Percentiles rank a stretch among this genome's conserved stretches.
These are phyloP conservation scores for Rhadinocentrus ornatus DNA, from an alignment of 2,797 vertebrate genomes.

Conservation along the genomic window DNA sequence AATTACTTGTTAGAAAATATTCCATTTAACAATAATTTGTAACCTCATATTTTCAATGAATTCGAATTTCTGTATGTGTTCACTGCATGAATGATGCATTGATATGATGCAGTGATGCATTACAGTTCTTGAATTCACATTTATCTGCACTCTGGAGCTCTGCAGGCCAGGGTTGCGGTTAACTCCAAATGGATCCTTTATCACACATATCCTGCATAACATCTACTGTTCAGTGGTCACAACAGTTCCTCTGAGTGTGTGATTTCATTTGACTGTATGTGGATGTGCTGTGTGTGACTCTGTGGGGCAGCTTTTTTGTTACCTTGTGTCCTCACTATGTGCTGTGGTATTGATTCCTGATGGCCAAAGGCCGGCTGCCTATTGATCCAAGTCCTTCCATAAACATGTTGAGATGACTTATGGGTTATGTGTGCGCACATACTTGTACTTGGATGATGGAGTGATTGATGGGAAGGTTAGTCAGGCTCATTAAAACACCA, in stretches of 20 bases:
- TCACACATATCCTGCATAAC: constrained; percentile 42
- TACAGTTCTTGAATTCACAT: constrained; percentile 33
- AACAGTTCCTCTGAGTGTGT: constrained; percentile 21
- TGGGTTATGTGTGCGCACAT: constrained; percentile 31
- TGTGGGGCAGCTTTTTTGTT: constrained; percentile 62
- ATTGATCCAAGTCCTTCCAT: constrained; percentile 74
- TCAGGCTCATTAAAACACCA: constrained; percentile 57
- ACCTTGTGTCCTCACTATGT: constrained; percentile 63
- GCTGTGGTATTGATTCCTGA: constrained; percentile 72
- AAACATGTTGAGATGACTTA: constrained; percentile 75
- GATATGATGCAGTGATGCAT: constrained; percentile 25
- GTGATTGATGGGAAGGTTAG: constrained; percentile 60
- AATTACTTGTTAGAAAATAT: background rate
- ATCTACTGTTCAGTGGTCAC: constrained; percentile 44
- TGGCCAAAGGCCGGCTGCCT: constrained; percentile 66
- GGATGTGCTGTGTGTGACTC: constrained; percentile 12
- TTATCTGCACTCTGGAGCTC: constrained; percentile 33
- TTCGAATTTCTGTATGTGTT: constrained; percentile 9
- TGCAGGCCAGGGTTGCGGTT: constrained; percentile 40
- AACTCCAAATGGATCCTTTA: constrained; percentile 57
- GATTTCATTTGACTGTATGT: constrained; percentile 13
- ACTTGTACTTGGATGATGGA: constrained; percentile 46
- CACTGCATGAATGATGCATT: constrained; percentile 24
- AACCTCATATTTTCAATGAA: constrained; percentile 10
- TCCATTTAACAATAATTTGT: background rate